phyloP scores from a whole-genome alignment of 2,797 vertebrate genomes.

The Sparidentex hasta region DNA sequence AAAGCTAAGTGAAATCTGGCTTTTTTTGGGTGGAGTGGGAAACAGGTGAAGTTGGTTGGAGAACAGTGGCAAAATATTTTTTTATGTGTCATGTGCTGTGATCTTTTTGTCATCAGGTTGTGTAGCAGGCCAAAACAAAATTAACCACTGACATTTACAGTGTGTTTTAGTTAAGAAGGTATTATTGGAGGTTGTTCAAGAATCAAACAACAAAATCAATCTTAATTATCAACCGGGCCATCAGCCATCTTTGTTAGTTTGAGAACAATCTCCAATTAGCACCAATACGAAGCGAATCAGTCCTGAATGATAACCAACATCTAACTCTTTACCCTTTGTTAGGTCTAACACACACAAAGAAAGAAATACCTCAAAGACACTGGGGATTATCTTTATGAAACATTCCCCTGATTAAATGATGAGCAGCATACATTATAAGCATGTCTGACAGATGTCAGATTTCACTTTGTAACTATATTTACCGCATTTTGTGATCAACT shows the following conservation, averaged over 20 bases:
- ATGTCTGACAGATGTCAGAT: neutral
- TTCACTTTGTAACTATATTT: neutral
- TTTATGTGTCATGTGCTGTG: neutral
- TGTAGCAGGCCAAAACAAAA: neutral
- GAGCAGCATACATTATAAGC: neutral
- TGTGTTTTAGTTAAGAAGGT: neutral
- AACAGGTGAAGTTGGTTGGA: slow-evolving; percentile 2
- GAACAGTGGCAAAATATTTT: slow-evolving; percentile 7
- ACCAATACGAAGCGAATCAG: neutral
- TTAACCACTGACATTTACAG: neutral
- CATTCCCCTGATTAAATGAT: neutral
- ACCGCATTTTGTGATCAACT: neutral
- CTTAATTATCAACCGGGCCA: neutral
- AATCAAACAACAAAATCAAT: neutral
- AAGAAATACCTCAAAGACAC: neutral
- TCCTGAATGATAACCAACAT: neutral
- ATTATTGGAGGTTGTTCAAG: neutral
- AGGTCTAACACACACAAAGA: no score
- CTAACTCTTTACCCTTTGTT: neutral
- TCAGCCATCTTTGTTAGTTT: neutral
- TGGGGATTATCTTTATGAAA: neutral
- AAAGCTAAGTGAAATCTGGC: neutral
- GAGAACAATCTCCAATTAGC: neutral
- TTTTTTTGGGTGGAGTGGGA: neutral
- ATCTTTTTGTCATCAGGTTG: neutral